phyloP scores from a whole-genome alignment of 2,797 vertebrate species.

The Pseudochirops corinnae region DNA sequence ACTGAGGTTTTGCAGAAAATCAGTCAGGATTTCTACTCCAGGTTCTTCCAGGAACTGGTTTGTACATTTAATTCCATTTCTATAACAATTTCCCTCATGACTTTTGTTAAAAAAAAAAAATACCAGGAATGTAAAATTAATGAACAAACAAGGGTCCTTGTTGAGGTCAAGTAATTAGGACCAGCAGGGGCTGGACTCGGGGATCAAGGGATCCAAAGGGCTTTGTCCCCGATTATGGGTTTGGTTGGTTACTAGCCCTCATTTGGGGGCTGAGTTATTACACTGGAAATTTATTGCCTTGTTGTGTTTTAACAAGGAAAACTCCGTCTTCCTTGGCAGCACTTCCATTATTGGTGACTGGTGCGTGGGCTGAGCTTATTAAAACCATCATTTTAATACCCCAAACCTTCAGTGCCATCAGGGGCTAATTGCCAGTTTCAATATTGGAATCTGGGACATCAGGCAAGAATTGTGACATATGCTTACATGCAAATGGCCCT shows the following conservation, averaged over 20 bases:
- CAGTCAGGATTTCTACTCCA: not conserved
- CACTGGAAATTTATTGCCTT: constrained; percentile 61
- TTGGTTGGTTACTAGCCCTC: constrained; percentile 24
- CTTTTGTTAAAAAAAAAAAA: not conserved
- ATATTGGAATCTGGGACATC: not conserved
- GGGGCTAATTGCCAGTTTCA: constrained; percentile 60
- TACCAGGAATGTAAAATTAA: not conserved
- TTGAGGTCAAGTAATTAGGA: not conserved
- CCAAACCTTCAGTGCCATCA: not conserved
- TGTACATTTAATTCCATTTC: not conserved
- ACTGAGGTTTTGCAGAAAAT: not conserved
- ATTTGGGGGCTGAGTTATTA: constrained; percentile 65
- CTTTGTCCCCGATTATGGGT: constrained; percentile 12
- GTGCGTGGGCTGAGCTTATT: constrained; percentile 68
- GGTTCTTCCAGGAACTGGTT: not conserved
- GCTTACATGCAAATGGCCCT: constrained; percentile 38
- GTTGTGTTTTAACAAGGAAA: constrained; percentile 70
- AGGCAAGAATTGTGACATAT: constrained; percentile 11
- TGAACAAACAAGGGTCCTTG: not conserved
- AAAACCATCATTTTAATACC: constrained; percentile 71
- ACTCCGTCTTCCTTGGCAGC: constrained; percentile 60
- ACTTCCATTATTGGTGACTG: constrained; percentile 62
- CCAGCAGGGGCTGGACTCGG: not conserved
- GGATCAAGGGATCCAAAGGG: not conserved
- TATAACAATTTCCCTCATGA: not conserved